A percentile compares a stretch with the other conserved stretches of the same genome.
These are phyloP conservation scores for Blera fallax DNA, from an alignment of 2,888 invertebrate genomes.

Conservation along the genomic window DNA sequence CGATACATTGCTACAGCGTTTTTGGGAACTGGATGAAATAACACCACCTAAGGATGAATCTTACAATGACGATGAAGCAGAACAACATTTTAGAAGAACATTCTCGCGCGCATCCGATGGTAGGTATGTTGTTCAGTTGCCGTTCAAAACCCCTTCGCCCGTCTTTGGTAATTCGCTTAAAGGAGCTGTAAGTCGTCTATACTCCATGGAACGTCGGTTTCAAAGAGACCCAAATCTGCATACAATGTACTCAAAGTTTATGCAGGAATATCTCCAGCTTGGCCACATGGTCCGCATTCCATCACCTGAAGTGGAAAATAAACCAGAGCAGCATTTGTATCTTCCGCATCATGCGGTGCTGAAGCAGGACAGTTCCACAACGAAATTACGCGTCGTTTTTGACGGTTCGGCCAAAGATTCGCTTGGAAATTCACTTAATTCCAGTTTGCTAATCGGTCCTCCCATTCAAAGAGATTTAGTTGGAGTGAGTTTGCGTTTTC, in stretches of 20 bases:
- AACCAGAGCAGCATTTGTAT: neutral
- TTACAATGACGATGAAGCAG: conserved; percentile 33
- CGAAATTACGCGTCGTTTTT: neutral
- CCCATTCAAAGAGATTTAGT: conserved; percentile 49
- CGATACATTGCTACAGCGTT: conserved; percentile 22
- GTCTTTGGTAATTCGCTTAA: conserved; percentile 29
- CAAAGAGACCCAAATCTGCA: no score
- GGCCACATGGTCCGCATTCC: no score
- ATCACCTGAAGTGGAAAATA: no score
- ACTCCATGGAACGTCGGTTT: conserved; percentile 49
- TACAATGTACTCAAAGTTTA: conserved; percentile 55
- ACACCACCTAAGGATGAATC: neutral
- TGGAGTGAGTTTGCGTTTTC: conserved; percentile 49
- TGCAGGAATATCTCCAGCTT: conserved; percentile 44
- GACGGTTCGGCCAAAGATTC: conserved; percentile 35
- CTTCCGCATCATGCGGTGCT: neutral
- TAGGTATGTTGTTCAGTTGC: conserved; percentile 50
- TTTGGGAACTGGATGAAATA: conserved; percentile 49
- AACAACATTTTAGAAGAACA: conserved; percentile 47
- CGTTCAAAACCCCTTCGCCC: conserved; percentile 39
- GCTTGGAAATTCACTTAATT: conserved; percentile 13
- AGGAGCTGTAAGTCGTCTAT: conserved; percentile 24
- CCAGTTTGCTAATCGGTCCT: conserved; percentile 20
- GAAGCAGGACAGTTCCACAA: neutral
- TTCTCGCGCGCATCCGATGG: conserved; percentile 33